Evolutionary conservation across 2,888 invertebrate species (phyloP).

Genomic region (Trachelus iudaicus): DNA sequence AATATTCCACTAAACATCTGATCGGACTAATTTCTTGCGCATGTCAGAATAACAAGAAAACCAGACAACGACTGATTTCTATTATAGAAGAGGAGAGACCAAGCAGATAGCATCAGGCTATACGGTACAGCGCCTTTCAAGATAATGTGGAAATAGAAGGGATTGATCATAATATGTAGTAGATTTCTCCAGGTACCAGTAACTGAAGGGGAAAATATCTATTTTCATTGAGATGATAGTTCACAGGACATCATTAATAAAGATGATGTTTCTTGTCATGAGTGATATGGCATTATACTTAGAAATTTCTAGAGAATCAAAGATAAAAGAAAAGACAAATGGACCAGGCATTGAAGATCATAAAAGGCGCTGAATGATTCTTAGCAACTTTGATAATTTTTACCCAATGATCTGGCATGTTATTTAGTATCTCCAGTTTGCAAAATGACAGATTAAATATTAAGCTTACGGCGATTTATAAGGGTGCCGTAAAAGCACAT

Average conservation of each 20-base stretch:
- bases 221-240: neutral
- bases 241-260: neutral
- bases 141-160: neutral
- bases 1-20: conserved; percentile 91
- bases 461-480: neutral
- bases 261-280: neutral
- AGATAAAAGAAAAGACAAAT: neutral
- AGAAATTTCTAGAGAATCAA: neutral
- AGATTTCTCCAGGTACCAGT: neutral
- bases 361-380: neutral
- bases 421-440: neutral
- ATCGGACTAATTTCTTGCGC: conserved; percentile 85
- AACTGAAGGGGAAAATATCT: neutral
- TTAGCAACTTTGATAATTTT: neutral
- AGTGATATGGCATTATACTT: neutral
- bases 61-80: conserved; percentile 80
- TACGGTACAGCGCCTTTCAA: neutral
- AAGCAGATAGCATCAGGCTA: conserved; percentile 48
- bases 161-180: neutral
- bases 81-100: conserved; percentile 73
- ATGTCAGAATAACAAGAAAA: conserved; percentile 89
- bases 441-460: neutral
- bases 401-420: neutral
- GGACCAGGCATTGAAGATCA: neutral
- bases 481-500: neutral